phyloP scores from a whole-genome alignment of 1,140 invertebrate species.

The Octopus sinensis region DNA sequence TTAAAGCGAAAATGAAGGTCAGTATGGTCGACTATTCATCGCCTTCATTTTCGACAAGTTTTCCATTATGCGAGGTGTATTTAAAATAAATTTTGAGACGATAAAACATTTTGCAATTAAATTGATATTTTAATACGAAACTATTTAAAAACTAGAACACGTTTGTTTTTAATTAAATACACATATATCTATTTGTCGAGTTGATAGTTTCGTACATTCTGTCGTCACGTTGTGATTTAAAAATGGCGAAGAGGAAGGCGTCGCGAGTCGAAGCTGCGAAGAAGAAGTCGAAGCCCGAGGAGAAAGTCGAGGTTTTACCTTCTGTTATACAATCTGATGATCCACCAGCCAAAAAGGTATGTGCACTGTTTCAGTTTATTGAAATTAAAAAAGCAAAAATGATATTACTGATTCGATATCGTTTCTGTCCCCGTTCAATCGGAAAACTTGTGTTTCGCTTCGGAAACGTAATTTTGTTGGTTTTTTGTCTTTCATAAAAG shows the following conservation, averaged over 20 bases:
- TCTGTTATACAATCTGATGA: constrained; percentile 40
- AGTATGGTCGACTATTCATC: background rate
- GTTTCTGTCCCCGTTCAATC: too few species aligned
- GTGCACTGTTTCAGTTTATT: constrained; percentile 1
- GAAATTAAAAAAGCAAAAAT: background rate
- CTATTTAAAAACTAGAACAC: too few species aligned
- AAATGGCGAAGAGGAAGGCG: constrained; percentile 14
- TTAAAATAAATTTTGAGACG: too few species aligned
- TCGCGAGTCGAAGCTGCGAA: constrained; percentile 36
- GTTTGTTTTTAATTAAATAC: too few species aligned
- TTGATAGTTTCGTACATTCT: background rate
- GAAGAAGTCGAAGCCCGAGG: constrained; percentile 50
- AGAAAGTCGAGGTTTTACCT: constrained; percentile 32
- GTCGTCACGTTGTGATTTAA: too few species aligned
- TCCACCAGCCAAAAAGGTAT: constrained; percentile 36
- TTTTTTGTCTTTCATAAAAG: too few species aligned
- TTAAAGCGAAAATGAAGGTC: background rate
- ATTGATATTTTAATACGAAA: too few species aligned
- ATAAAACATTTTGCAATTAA: too few species aligned
- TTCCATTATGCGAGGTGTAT: too few species aligned
- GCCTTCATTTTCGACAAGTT: background rate
- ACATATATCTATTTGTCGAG: background rate
- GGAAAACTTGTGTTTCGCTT: too few species aligned
- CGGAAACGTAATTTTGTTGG: too few species aligned
- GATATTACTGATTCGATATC: too few species aligned